Evolutionary conservation across 2,113 vertebrate genomes (phyloP).

Genomic region (Marmota monax): DNA sequence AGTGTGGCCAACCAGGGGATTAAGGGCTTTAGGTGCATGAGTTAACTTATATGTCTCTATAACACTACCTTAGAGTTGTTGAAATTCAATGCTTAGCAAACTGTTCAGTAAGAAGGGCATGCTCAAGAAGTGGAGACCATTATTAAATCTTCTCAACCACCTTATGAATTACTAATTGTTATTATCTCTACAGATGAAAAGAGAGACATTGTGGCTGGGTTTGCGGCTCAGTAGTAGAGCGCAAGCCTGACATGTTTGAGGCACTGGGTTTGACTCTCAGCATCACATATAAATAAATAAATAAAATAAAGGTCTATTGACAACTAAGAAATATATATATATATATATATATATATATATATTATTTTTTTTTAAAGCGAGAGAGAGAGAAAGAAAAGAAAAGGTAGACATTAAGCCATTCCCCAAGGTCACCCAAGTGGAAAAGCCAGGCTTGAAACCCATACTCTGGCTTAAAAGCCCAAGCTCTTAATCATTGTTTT

Average conservation of each 20-base stretch:
- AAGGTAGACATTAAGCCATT: neutral
- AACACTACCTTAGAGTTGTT: neutral
- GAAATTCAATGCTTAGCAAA: conserved; percentile 42
- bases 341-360: no score
- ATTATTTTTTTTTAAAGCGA: no score
- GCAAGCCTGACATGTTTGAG: no score
- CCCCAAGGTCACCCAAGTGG: neutral
- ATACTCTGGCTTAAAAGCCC: neutral
- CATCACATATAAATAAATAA: no score
- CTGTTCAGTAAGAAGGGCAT: neutral
- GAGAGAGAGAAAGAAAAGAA: neutral
- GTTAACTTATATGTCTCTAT: neutral
- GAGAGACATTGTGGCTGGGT: neutral
- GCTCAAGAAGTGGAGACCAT: neutral
- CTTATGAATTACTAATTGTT: neutral
- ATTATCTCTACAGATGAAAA: neutral
- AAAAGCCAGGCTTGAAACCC: neutral
- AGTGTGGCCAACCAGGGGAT: neutral
- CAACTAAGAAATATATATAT: no score
- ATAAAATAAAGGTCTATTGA: no score
- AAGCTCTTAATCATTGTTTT: neutral
- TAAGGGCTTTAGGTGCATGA: neutral
- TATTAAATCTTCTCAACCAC: neutral
- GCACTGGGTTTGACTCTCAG: no score
- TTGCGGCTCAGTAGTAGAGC: no score